Base-by-base conservation (phyloP, 2,888 invertebrate genomes). In the Notodonta ziczac region DNA sequence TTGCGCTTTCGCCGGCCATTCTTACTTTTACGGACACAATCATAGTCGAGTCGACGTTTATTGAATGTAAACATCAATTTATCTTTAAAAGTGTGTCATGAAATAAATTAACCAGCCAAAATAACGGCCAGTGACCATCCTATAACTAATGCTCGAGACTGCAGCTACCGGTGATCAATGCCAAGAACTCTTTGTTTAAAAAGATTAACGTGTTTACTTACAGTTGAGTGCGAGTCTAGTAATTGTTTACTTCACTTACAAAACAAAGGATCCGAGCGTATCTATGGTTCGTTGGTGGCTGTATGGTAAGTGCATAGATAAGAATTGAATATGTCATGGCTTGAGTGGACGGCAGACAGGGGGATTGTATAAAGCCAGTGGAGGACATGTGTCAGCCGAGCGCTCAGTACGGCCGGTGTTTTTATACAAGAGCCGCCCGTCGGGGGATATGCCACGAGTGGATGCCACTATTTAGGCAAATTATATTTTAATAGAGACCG, bases 381-480 rank as follows among this genome's bases (percentile, higher is more conserved):
- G 84, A 80, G 83, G 87, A 89, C 88, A 88, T 84, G 83, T 88
- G 88, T 85, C 89, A 87, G 71, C 69, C 67, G 68, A 74, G 70
- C 66, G 73, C 72, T 73, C 71, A 72, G 72, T 65, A 62, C 64
- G 64, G 73, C 73, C 77, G 77, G 74, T 68, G 83, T 87, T 88
- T 87, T 87, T 86, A 77, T 76, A 69, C 55, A 56, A 56, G 59
- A 48, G 63, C 62, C 32, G 14, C 32, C 69, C 65, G 68, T 62
- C 62, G 70, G 63, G 70, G 65, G 70, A 72, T 65, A 61, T 65
- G 55, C 66, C 61, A 59, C 61, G 73, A 70, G 70, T 72, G 65
- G 70, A 74, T 65, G 67, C 67, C 58, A 66, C 56, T 56, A 69
- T 67, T 73, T 62, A 69, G 66, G 66, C 57, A 67, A 70, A 76